Evolutionary conservation across 2,888 invertebrate species (phyloP).

Genomic region (Chrysolina americana): DNA sequence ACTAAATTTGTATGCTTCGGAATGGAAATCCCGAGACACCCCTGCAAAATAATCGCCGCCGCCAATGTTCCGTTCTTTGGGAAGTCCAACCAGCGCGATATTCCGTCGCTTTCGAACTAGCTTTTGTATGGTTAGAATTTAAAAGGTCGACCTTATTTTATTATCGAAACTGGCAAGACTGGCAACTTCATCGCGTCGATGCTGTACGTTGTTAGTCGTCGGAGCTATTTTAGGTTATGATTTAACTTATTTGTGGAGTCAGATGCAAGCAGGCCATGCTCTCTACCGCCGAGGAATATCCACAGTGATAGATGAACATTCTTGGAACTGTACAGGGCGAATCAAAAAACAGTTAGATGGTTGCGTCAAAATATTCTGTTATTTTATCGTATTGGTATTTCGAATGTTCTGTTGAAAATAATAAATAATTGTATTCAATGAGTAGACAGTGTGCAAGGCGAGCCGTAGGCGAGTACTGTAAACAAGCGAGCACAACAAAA

Average conservation of each 20-base stretch:
- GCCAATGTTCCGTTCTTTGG: conserved; percentile 5
- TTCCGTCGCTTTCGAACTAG: conserved; percentile 37
- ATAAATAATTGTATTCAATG: too few relatives aligned
- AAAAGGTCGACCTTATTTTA: conserved; percentile 49
- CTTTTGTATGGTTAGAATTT: conserved; percentile 47
- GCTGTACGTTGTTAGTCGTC: conserved; percentile 29
- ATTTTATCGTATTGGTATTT: too few relatives aligned
- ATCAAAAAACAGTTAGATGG: not conserved
- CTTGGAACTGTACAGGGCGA: conserved; percentile 9
- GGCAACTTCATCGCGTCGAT: not conserved
- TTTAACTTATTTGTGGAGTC: conserved; percentile 36
- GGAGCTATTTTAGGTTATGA: conserved; percentile 44
- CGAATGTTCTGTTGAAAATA: too few relatives aligned
- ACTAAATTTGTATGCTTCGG: too few relatives aligned
- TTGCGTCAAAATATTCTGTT: too few relatives aligned
- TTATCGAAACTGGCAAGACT: conserved; percentile 38
- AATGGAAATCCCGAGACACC: not conserved
- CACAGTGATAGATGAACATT: conserved; percentile 2
- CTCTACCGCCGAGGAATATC: conserved; percentile 19
- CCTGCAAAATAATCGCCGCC: not conserved
- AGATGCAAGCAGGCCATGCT: conserved; percentile 27
- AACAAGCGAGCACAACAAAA: too few relatives aligned
- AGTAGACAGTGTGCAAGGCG: too few relatives aligned
- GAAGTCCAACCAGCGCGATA: conserved; percentile 22
- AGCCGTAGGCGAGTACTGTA: too few relatives aligned